A percentile compares a stretch with the other conserved stretches of the same genome.
These are phyloP conservation scores for Trachelus iudaicus DNA, from an alignment of 2,888 invertebrate genomes.

Conservation along the genomic window DNA sequence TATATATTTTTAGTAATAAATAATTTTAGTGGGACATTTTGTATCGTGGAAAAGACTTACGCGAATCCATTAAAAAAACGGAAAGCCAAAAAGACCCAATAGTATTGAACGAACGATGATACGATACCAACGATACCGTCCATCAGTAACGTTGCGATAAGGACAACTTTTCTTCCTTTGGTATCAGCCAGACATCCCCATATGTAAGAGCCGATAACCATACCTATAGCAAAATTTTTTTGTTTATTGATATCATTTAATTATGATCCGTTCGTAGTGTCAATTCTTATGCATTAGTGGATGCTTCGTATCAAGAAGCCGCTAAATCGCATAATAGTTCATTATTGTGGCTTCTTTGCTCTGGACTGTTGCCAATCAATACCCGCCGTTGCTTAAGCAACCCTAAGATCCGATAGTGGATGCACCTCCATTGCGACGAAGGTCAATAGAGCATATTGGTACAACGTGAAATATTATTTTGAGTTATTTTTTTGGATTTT, in stretches of 20 bases:
- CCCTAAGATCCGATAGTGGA: neutral
- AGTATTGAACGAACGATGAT: slow-evolving; percentile 80
- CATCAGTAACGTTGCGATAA: slow-evolving; percentile 78
- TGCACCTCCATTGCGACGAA: no score
- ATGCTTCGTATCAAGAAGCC: slow-evolving; percentile 21
- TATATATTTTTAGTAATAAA: slow-evolving; percentile 6
- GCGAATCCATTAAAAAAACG: slow-evolving; percentile 84
- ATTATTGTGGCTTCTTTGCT: slow-evolving; percentile 23
- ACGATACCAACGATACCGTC: slow-evolving; percentile 79
- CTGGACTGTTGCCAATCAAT: slow-evolving; percentile 22
- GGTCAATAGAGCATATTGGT: no score
- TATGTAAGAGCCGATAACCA: slow-evolving; percentile 86
- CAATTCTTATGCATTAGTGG: neutral
- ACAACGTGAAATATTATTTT: no score
- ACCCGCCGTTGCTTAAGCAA: neutral
- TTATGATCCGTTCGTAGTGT: neutral
- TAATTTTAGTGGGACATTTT: neutral
- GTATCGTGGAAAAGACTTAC: slow-evolving; percentile 69
- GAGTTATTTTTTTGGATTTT: no score
- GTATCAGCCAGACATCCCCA: slow-evolving; percentile 88
- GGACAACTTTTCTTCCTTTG: slow-evolving; percentile 80
- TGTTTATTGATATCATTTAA: neutral
- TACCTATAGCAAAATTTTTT: slow-evolving; percentile 68
- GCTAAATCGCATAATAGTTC: slow-evolving; percentile 21
- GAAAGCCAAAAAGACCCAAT: slow-evolving; percentile 77